phyloP scores from a whole-genome alignment of 2,113 vertebrate species.

The Leucopsar rothschildi region DNA sequence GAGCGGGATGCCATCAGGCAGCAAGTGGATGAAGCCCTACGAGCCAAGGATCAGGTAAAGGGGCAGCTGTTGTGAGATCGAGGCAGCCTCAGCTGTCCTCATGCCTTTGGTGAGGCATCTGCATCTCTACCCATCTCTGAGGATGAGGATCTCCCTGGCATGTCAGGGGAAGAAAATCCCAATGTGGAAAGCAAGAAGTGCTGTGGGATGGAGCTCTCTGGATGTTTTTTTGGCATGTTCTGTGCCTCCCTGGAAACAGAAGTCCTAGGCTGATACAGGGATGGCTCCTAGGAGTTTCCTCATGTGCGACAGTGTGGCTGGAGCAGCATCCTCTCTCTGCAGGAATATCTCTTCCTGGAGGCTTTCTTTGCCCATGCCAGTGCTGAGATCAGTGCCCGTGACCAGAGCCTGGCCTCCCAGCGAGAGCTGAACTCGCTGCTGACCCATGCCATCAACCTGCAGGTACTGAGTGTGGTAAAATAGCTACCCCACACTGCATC shows the following conservation, averaged over 20 bases:
- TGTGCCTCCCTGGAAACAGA: neutral
- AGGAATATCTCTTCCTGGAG: slow-evolving; percentile 60
- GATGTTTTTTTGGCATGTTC: rapidly evolving
- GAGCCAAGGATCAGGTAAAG: slow-evolving; percentile 75
- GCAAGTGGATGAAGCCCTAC: slow-evolving; percentile 71
- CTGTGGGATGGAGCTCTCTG: neutral
- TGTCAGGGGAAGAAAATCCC: neutral
- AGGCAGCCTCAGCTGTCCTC: neutral
- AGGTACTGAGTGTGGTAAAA: slow-evolving; percentile 68
- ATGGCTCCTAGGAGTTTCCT: neutral
- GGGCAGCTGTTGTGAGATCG: rapidly evolving
- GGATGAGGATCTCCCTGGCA: neutral
- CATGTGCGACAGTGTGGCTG: rapidly evolving
- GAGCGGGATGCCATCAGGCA: slow-evolving; percentile 72
- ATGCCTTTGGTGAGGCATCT: neutral
- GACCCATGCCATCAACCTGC: slow-evolving; percentile 63
- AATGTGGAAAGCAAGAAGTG: neutral
- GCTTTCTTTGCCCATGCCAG: slow-evolving; percentile 70
- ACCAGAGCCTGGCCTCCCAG: slow-evolving; percentile 74
- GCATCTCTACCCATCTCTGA: neutral
- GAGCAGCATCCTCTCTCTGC: neutral
- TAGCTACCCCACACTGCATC: neutral
- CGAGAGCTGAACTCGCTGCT: slow-evolving; percentile 73
- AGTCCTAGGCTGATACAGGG: neutral
- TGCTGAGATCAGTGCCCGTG: neutral